These are phyloP conservation scores for Caenorhabditis macrosperma DNA, from an alignment of 2,888 invertebrate species.

Conservation along the genomic window DNA sequence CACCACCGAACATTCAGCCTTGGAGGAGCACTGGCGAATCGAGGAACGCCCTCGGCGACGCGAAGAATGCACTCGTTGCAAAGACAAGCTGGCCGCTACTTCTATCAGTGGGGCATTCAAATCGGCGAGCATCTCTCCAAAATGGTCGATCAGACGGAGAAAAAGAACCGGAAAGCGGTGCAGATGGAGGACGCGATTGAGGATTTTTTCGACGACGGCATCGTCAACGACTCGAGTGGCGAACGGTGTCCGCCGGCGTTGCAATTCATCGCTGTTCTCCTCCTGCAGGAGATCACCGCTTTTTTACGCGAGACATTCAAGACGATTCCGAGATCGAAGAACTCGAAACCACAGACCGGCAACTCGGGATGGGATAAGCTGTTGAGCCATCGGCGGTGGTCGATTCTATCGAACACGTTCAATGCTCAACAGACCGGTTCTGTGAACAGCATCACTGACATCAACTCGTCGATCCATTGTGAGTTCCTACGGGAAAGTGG, in stretches of 20 bases:
- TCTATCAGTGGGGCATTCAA: conserved; percentile 94
- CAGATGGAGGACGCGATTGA: conserved; percentile 85
- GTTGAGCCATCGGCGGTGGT: conserved; percentile 79
- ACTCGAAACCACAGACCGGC: conserved; percentile 62
- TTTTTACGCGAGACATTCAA: conserved; percentile 97
- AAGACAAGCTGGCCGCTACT: conserved; percentile 94
- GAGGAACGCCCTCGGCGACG: conserved; percentile 77
- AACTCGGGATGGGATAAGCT: conserved; percentile 79
- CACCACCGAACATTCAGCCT: conserved; percentile 64
- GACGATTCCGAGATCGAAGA: conserved; percentile 82
- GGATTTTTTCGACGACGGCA: conserved; percentile 95
- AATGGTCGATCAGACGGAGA: conserved; percentile 84
- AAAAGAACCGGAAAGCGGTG: conserved; percentile 80
- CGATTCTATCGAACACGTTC: conserved; percentile 80
- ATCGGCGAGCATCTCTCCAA: conserved; percentile 91
- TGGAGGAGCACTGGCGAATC: conserved; percentile 80
- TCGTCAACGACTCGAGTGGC: conserved; percentile 84
- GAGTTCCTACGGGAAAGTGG: conserved; percentile 12
- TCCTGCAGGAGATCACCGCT: conserved; percentile 96
- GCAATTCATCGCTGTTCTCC: conserved; percentile 92
- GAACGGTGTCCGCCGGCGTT: conserved; percentile 87
- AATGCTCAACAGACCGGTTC: conserved; percentile 80
- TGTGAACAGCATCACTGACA: conserved; percentile 79
- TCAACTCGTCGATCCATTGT: conserved; percentile 73
- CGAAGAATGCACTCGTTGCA: conserved; percentile 85